phyloP scores from a whole-genome alignment of 2,888 invertebrate species.

The Lissonota sp. region DNA sequence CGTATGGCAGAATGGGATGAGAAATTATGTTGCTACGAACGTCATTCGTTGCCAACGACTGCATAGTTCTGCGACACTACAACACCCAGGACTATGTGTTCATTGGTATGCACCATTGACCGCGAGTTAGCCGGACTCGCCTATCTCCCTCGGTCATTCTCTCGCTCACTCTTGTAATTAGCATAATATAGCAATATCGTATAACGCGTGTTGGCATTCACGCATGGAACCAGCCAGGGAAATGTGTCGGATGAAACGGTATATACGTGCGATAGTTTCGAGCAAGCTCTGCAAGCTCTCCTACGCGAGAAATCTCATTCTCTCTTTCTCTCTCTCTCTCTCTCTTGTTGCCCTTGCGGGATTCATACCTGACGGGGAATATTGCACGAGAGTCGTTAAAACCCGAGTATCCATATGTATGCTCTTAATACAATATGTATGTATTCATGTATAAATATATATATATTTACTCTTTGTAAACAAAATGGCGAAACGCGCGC shows the following conservation, averaged over 20 bases:
- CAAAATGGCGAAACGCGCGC: too few species aligned
- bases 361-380: neutral
- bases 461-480: too few species aligned
- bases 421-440: too few species aligned
- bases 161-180: slow-evolving; percentile 71
- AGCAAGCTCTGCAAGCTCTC: slow-evolving; percentile 40
- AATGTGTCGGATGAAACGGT: slow-evolving; percentile 51
- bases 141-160: neutral
- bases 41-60: slow-evolving; percentile 61
- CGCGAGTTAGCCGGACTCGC: slow-evolving; percentile 69
- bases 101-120: slow-evolving; percentile 80
- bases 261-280: slow-evolving; percentile 3
- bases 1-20: neutral
- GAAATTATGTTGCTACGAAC: slow-evolving; percentile 17
- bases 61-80: slow-evolving; percentile 60
- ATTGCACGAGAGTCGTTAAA: neutral
- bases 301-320: neutral
- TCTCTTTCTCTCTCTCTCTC: neutral
- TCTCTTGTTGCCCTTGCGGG: neutral
- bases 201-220: slow-evolving; percentile 71
- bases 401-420: too few species aligned
- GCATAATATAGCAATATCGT: slow-evolving; percentile 81
- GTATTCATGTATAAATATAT: too few species aligned
- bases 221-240: slow-evolving; percentile 43
- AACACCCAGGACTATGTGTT: slow-evolving; percentile 60